Evolutionary conservation across 2,888 invertebrate genomes (phyloP).

Genomic region (Lasiommata megera): DNA sequence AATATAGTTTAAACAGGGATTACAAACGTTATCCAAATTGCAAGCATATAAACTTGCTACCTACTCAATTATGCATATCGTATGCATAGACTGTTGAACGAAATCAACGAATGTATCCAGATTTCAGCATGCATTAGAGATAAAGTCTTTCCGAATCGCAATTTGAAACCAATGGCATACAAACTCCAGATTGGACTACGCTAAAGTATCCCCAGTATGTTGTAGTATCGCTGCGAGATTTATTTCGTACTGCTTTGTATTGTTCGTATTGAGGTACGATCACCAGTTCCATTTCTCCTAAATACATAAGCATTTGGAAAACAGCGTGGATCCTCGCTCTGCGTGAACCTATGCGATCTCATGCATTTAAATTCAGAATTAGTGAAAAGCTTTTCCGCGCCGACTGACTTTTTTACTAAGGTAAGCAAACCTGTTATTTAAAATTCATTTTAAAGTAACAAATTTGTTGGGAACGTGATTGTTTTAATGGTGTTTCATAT

Average conservation of each 20-base stretch:
- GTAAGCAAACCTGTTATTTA: conserved; percentile 58
- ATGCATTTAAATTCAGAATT: conserved; percentile 81
- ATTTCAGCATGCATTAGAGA: not conserved
- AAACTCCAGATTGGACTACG: conserved; percentile 1
- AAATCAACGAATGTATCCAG: not conserved
- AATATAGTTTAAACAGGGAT: too few relatives aligned
- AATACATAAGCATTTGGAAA: conserved; percentile 74
- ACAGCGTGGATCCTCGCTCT: conserved; percentile 58
- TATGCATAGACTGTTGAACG: not conserved
- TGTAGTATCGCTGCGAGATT: conserved; percentile 11
- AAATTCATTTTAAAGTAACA: conserved; percentile 57
- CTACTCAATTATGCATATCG: not conserved
- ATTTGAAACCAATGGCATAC: conserved; percentile 2
- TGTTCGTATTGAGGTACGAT: conserved; percentile 48
- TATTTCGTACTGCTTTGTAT: conserved; percentile 15
- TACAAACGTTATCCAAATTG: too few relatives aligned
- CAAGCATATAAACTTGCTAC: not conserved
- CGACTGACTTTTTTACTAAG: conserved; percentile 62
- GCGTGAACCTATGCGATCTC: conserved; percentile 77
- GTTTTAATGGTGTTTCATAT: conserved; percentile 58
- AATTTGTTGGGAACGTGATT: conserved; percentile 70
- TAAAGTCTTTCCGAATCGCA: not conserved
- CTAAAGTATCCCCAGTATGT: not conserved
- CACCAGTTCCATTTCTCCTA: conserved; percentile 60
- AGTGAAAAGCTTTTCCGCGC: conserved; percentile 69